phyloP scores from a whole-genome alignment of 2,888 invertebrate genomes.

The Cecidostiba fungosa region DNA sequence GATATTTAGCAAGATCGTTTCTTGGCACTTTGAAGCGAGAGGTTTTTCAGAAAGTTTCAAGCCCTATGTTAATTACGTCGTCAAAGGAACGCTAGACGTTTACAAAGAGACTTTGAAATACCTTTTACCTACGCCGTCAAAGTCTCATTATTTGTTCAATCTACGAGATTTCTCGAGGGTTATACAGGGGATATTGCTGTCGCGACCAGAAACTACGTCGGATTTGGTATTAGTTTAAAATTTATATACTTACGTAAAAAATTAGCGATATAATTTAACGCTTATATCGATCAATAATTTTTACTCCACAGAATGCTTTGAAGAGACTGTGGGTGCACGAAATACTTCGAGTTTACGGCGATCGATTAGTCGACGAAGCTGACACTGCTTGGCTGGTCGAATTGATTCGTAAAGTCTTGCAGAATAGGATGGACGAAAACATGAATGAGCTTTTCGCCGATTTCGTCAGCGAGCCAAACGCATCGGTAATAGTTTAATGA shows the following conservation, averaged over 20 bases:
- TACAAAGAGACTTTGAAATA: constrained; percentile 90
- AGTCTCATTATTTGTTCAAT: constrained; percentile 97
- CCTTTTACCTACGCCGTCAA: constrained; percentile 94
- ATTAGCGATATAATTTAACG: neutral
- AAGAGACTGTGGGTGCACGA: constrained; percentile 97
- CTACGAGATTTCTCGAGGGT: constrained; percentile 96
- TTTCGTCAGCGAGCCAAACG: constrained; percentile 64
- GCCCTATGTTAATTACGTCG: constrained; percentile 91
- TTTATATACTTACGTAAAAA: neutral
- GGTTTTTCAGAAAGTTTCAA: constrained; percentile 95
- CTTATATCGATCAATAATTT: constrained; percentile 33
- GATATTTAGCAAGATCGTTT: constrained; percentile 93
- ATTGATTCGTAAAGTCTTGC: constrained; percentile 85
- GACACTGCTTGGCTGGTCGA: constrained; percentile 92
- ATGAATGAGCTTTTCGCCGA: constrained; percentile 87
- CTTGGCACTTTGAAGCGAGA: constrained; percentile 95
- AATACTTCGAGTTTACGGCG: constrained; percentile 94
- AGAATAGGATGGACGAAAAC: constrained; percentile 84
- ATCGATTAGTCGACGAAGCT: constrained; percentile 91
- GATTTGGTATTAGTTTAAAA: constrained; percentile 81
- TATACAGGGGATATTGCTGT: constrained; percentile 93
- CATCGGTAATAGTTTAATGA: constrained; percentile 25
- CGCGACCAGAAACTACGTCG: constrained; percentile 93
- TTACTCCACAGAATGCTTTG: constrained; percentile 85
- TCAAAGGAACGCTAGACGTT: constrained; percentile 91